Base-by-base conservation (phyloP, 2,888 invertebrate species). In the Mactromeris polynyma region DNA sequence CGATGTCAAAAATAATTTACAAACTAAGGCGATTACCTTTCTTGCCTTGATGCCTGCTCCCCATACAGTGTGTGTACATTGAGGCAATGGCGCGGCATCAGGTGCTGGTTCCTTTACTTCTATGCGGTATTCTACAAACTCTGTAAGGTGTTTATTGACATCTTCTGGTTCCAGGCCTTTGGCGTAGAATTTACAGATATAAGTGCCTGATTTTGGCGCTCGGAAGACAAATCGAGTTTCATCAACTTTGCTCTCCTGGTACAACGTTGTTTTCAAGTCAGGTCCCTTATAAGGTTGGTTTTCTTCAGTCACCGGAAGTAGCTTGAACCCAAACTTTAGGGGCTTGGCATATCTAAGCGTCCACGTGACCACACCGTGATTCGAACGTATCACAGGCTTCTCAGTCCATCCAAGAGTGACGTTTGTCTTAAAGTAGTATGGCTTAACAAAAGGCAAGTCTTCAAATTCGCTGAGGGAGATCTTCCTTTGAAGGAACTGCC, bases 401-500 rank as follows among this genome's bases (percentile, higher is more conserved):
- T 92, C 93, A 2, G 93, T 94, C 85, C 93, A 93, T 26, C 93
- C 93, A 2, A 94, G 90, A 42, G 92, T 89, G 14, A 94, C 84
- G 26, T 86, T 89, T 40, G 89, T 92, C 58, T 90, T 90, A 86
- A 93, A 94, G 82, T 93, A 94, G 84, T 92, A 86, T 0, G 94
- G 93, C 51, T 93, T 94, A n/a, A 94, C 93, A 81, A 93, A 94
- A 0, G 94, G 93, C 19, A 93, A 85, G 78, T 93, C 92, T 69
- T 94, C 92, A 85, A 94, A 94, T 85, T 94, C 94, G 33, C 89
- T 89, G 26, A 93, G 91, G 0, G 93, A 90, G 69, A 93, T 92
- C 69, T 93, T 93, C n/a, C 94, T 83, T 6, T 88, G 91, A 17
- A 93, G 89, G 36, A 94, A 91, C 88, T 94, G 94, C 94, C 94